Evolutionary conservation across 35 echinoderm and acorn worm species (phyloP).

Genomic region (Ptychodera flava): DNA sequence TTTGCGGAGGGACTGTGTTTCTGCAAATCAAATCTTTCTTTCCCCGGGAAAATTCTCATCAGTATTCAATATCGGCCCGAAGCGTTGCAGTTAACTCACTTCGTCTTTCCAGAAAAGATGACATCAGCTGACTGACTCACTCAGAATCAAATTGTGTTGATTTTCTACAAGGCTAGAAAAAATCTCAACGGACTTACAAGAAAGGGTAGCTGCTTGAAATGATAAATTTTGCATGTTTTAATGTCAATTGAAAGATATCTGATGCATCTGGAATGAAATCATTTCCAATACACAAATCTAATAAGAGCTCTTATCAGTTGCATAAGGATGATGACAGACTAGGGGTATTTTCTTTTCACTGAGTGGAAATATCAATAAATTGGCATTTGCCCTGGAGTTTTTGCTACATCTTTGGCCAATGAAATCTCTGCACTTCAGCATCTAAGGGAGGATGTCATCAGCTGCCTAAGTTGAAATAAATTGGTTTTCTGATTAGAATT

Average conservation of each 20-base stretch:
- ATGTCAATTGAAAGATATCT: background rate
- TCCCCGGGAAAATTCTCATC: too few species aligned
- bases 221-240: background rate
- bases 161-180: background rate
- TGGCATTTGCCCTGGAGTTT: too few species aligned
- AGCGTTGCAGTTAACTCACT: too few species aligned
- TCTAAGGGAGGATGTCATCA: background rate
- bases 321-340: background rate
- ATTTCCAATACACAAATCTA: background rate
- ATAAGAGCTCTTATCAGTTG: background rate
- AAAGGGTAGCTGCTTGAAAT: background rate
- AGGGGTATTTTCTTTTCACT: too few species aligned
- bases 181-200: background rate
- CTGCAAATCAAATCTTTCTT: too few species aligned
- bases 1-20: too few species aligned
- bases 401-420: too few species aligned
- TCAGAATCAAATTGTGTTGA: background rate
- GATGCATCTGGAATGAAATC: background rate
- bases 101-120: too few species aligned
- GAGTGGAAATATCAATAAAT: too few species aligned
- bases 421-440: too few species aligned
- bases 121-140: too few species aligned
- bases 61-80: too few species aligned
- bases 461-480: background rate
- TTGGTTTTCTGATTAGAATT: background rate